Evolutionary conservation across 1,140 invertebrate genomes (phyloP).

Genomic region (Pinna nobilis): DNA sequence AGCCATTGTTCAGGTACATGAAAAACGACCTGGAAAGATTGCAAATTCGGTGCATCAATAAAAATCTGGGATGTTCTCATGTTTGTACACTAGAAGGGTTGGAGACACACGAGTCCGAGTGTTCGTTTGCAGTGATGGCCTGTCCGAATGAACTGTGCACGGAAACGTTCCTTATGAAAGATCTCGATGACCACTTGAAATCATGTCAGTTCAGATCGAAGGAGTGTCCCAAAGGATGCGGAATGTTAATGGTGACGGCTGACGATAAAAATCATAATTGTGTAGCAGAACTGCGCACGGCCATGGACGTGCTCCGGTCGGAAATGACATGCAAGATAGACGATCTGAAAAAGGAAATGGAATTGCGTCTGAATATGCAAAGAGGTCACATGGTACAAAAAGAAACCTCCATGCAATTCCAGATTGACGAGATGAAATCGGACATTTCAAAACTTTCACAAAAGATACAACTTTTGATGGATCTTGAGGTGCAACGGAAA

Average conservation of each 20-base stretch:
- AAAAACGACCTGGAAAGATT: constrained; percentile 63
- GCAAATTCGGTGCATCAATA: constrained; percentile 55
- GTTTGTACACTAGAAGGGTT: constrained; percentile 52
- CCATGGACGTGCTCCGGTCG: constrained; percentile 59
- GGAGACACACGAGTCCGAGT: constrained; percentile 51
- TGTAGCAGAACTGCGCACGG: constrained; percentile 60
- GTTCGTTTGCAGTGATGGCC: constrained; percentile 40
- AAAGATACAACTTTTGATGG: constrained; percentile 59
- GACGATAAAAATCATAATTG: constrained; percentile 62
- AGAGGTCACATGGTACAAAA: constrained; percentile 68
- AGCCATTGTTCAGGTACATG: constrained; percentile 65
- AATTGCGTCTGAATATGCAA: constrained; percentile 65
- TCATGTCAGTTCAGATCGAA: constrained; percentile 46
- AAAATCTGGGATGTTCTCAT: constrained; percentile 47
- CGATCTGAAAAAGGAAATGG: constrained; percentile 62
- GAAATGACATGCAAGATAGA: constrained; percentile 64
- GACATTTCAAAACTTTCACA: constrained; percentile 53
- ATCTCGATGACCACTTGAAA: constrained; percentile 40
- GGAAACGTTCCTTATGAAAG: constrained; percentile 28
- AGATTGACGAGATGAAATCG: constrained; percentile 57
- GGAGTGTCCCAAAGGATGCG: constrained; percentile 61
- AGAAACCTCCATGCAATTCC: constrained; percentile 56
- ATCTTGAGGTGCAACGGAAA: constrained; percentile 51
- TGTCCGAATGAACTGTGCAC: constrained; percentile 61
- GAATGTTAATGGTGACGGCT: constrained; percentile 42